Percentiles rank a stretch among this genome's conserved stretches.
Evolutionary conservation across 2,888 invertebrate species (phyloP).

Genomic region (Drosophila macrospina): DNA sequence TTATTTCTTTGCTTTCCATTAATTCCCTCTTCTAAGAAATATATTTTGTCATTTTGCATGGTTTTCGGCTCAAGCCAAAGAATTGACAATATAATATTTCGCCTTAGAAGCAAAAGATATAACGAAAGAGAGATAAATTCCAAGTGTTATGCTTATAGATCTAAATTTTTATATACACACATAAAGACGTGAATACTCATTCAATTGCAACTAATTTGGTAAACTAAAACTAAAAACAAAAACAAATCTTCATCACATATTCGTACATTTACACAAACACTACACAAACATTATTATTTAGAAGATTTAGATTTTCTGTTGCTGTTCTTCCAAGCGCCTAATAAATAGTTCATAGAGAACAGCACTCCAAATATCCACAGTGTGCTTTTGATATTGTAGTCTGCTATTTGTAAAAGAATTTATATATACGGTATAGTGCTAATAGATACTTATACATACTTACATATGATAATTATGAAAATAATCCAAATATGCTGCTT

Average conservation of each 20-base stretch:
- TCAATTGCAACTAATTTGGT: slow-evolving; percentile 54
- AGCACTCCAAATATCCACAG: slow-evolving; percentile 61
- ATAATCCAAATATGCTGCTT: slow-evolving; percentile 20
- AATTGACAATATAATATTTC: slow-evolving; percentile 84
- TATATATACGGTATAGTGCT: slow-evolving; percentile 63
- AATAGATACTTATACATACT: slow-evolving; percentile 41
- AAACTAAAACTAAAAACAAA: slow-evolving; percentile 33
- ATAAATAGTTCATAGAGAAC: slow-evolving; percentile 45
- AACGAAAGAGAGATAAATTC: slow-evolving; percentile 70
- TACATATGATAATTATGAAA: slow-evolving; percentile 29
- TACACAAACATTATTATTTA: slow-evolving; percentile 31
- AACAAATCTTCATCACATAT: neutral
- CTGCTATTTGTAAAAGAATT: slow-evolving; percentile 79
- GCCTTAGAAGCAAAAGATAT: slow-evolving; percentile 76
- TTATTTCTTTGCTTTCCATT: slow-evolving; percentile 9
- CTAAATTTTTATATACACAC: slow-evolving; percentile 72
- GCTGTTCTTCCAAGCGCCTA: slow-evolving; percentile 69
- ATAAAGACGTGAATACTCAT: slow-evolving; percentile 19
- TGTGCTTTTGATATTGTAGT: slow-evolving; percentile 78
- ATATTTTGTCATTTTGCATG: slow-evolving; percentile 82
- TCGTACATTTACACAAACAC: slow-evolving; percentile 3
- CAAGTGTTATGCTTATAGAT: slow-evolving; percentile 79
- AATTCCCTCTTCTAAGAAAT: slow-evolving; percentile 64
- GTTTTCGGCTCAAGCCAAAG: slow-evolving; percentile 83
- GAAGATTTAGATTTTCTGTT: slow-evolving; percentile 57